phyloP scores from a whole-genome alignment of 2,888 invertebrate genomes.

The Neuroscelio doddi region DNA sequence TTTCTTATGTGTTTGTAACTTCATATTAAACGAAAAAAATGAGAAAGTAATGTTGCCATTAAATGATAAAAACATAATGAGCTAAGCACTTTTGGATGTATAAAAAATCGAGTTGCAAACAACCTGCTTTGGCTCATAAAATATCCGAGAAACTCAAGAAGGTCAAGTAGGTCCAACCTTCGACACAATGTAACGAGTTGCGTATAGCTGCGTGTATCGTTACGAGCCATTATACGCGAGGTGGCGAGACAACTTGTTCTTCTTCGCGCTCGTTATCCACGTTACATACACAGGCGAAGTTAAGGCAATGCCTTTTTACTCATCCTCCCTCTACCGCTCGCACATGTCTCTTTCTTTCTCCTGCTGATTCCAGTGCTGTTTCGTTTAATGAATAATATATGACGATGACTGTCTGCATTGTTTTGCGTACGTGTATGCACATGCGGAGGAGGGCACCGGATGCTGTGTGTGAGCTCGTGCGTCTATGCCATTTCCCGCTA shows the following conservation, averaged over 20 bases:
- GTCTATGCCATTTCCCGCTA: slow-evolving; percentile 71
- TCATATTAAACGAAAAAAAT: too few relatives aligned
- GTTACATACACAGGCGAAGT: slow-evolving; percentile 38
- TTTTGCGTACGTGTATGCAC: slow-evolving; percentile 57
- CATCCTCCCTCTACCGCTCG: slow-evolving; percentile 25
- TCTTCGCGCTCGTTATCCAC: slow-evolving; percentile 54
- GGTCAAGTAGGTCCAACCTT: slow-evolving; percentile 35
- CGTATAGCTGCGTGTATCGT: slow-evolving; percentile 34
- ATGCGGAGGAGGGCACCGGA: slow-evolving; percentile 42
- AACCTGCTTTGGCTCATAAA: slow-evolving; percentile 26
- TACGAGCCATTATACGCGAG: slow-evolving; percentile 50
- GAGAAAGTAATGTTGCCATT: slow-evolving; percentile 3
- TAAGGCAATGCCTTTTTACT: slow-evolving; percentile 33
- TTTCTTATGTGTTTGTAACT: too few relatives aligned
- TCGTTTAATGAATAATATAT: slow-evolving; percentile 67
- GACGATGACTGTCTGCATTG: slow-evolving; percentile 67
- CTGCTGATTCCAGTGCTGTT: slow-evolving; percentile 49
- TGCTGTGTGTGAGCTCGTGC: slow-evolving; percentile 62
- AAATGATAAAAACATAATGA: slow-evolving; percentile 30
- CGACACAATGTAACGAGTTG: slow-evolving; percentile 46
- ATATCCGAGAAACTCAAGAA: slow-evolving; percentile 21
- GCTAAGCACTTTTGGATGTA: not conserved
- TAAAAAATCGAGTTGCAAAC: slow-evolving; percentile 24
- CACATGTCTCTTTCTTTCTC: not conserved
- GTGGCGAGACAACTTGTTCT: slow-evolving; percentile 55